Percentiles rank a stretch among this genome's conserved stretches.
These are phyloP conservation scores for Drosophila kanekoi DNA, from an alignment of 2,888 invertebrate species.

Conservation along the genomic window DNA sequence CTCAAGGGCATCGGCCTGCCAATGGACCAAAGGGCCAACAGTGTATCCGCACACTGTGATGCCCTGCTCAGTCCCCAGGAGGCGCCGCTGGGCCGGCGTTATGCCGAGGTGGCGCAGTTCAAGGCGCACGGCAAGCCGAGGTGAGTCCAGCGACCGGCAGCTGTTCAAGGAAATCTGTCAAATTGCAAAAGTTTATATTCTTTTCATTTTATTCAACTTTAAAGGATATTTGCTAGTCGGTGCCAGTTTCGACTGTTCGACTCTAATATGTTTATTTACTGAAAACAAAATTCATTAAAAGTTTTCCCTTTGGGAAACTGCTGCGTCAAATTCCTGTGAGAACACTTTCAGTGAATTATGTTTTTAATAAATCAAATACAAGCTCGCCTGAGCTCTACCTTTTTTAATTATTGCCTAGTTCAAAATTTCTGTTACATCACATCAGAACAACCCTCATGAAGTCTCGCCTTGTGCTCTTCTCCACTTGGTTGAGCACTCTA, in stretches of 20 bases:
- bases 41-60: constrained; percentile 66
- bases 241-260: not conserved
- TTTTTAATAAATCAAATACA: no score
- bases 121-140: constrained; percentile 81
- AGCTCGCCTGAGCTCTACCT: no score
- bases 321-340: not conserved
- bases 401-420: no score
- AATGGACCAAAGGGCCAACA: constrained; percentile 45
- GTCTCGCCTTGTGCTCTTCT: no score
- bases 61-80: constrained; percentile 85
- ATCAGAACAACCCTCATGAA: no score
- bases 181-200: no score
- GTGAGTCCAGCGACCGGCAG: constrained; percentile 51
- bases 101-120: constrained; percentile 85
- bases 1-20: constrained; percentile 58
- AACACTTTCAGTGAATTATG: no score
- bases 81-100: constrained; percentile 85
- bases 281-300: constrained; percentile 8
- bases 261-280: not conserved
- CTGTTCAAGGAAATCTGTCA: not conserved
- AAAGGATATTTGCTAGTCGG: no score
- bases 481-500: no score
- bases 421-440: no score
- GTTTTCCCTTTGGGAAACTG: not conserved
- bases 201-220: not conserved